Evolutionary conservation across 2,113 vertebrate species (phyloP).

Genomic region (Scopus umbretta): DNA sequence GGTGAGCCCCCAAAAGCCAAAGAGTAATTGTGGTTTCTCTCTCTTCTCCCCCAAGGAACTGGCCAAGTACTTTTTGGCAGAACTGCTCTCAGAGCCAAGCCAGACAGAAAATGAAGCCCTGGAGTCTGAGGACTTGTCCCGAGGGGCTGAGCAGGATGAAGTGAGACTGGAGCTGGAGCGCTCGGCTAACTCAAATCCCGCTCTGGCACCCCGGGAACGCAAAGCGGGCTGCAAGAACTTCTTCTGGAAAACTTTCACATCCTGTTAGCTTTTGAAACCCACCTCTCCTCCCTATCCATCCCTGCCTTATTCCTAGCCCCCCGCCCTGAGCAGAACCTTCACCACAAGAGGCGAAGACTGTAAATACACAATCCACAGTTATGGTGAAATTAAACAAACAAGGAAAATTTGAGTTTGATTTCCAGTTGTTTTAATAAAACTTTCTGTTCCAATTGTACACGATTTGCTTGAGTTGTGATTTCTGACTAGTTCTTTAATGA

Average conservation of each 20-base stretch:
- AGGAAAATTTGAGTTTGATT: slow-evolving; percentile 65
- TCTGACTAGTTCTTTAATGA: slow-evolving; percentile 55
- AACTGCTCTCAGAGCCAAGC: slow-evolving; percentile 89
- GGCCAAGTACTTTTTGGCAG: slow-evolving; percentile 85
- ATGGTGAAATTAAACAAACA: slow-evolving; percentile 68
- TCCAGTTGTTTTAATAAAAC: slow-evolving; percentile 71
- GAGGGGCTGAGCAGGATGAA: slow-evolving; percentile 82
- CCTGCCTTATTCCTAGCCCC: slow-evolving; percentile 1
- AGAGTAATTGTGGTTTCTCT: background rate
- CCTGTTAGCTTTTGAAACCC: slow-evolving; percentile 81
- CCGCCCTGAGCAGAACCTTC: slow-evolving; percentile 51
- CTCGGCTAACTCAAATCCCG: slow-evolving; percentile 80
- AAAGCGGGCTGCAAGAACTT: slow-evolving; percentile 99
- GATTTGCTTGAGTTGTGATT: slow-evolving; percentile 68
- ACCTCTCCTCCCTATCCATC: background rate
- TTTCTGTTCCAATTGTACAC: slow-evolving; percentile 69
- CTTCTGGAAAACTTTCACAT: slow-evolving; percentile 99
- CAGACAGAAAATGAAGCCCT: slow-evolving; percentile 92
- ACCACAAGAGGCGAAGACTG: slow-evolving; percentile 71
- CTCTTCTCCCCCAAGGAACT: slow-evolving; percentile 76
- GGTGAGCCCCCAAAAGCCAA: background rate
- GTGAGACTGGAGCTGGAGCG: slow-evolving; percentile 86
- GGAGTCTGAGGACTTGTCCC: slow-evolving; percentile 82
- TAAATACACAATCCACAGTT: slow-evolving; percentile 78
- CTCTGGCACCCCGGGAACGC: slow-evolving; percentile 89